Base-by-base conservation (phyloP, 2,113 vertebrate species). In the Melanerpes formicivorus region DNA sequence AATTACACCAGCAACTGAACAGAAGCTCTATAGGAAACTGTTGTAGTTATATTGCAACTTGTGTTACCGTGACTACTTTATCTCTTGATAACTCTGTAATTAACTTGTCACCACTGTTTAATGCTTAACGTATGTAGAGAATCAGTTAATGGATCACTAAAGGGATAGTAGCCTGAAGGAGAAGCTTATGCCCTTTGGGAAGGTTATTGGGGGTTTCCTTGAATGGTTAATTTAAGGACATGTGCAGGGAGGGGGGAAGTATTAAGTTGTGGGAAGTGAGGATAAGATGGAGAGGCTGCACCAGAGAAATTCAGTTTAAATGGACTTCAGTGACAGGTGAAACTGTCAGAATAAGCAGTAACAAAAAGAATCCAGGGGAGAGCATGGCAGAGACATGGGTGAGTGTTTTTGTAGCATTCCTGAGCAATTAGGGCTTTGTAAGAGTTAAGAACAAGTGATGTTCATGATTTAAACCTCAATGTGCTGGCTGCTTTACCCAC, bases 51-150 rank as follows among this genome's bases (percentile, higher is more conserved):
- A 93, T 71, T 90, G 84, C 88, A 95, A 87, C 92, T 97, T 93
- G 90, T 96, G 96, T 94, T 96, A 54, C 90, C 8, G 80, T 94
- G 94, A 93, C 95, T 96, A 80, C 95, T 97, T 97, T 96, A 96
- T 88, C 95, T 95, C 93, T 48, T 96, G 97, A 94, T 97, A 86
- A 96, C 86, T 95, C 94, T 56, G 84, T 95, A 96, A 97, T 97
- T 96, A 96, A 93, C 92, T 93, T 96, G 92, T 96, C 96, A 93
- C 79, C 93, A 84, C 95, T 93, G 76, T 72, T 95, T 90, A 95
- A 77, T 90, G 92, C 92, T 80, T 90, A 96, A 87, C 54, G 46
- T 73, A 14, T 72, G 84, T 64, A 72, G 92, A 86, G 92, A 88
- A 92, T 92, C 92, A 90, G 86, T 42, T 96, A 72, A 37, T 75